These are phyloP conservation scores for Coecobrya sp. DNA, from an alignment of 2,888 invertebrate species.

Conservation along the genomic window DNA sequence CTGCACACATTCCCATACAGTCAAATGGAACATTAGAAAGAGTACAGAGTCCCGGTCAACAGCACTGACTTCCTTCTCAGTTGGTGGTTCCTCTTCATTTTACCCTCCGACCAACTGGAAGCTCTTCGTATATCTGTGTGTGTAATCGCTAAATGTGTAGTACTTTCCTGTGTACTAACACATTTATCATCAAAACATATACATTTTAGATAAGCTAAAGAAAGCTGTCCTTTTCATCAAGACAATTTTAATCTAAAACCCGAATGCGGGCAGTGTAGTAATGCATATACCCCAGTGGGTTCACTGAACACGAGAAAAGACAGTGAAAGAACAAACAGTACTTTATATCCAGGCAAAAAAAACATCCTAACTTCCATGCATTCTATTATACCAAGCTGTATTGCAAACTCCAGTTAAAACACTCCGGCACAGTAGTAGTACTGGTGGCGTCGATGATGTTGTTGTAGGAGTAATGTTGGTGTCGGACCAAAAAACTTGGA, in stretches of 20 bases:
- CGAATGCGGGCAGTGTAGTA: neutral
- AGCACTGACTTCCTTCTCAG: neutral
- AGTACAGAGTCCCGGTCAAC: neutral
- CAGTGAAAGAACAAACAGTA: neutral
- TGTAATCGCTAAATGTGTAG: neutral
- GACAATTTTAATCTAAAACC: neutral
- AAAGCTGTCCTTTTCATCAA: neutral
- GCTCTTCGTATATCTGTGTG: no score
- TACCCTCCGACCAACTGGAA: neutral
- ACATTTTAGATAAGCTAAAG: neutral
- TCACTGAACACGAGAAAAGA: neutral
- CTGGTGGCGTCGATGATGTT: no score
- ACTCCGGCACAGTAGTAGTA: no score
- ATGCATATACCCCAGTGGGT: neutral
- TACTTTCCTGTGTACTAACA: neutral
- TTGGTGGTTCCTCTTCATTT: constrained; percentile 1
- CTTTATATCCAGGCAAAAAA: no score
- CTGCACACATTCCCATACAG: neutral
- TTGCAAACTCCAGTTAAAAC: no score
- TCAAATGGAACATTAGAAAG: neutral
- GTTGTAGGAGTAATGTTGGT: no score
- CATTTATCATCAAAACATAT: neutral
- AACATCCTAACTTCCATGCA: no score
- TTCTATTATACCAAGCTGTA: no score
- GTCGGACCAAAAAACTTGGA: no score